Evolutionary conservation across 2,888 invertebrate genomes (phyloP), one percentile per base, ranked within the genome.

Genomic region (Drosophila macrospina): DNA sequence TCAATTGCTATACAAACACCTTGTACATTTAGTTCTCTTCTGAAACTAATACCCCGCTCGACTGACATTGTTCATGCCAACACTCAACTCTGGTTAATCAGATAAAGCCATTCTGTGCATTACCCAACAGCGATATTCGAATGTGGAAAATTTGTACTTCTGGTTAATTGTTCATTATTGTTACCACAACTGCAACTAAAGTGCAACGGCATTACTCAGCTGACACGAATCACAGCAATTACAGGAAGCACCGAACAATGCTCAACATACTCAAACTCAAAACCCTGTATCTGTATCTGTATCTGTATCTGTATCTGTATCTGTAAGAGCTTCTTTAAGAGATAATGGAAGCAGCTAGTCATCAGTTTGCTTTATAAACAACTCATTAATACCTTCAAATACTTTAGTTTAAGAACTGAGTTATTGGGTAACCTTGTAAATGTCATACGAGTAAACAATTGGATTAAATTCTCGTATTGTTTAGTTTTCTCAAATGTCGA

Each of bases 1-100:
- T 82, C 56, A 66, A 88, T 84, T 69, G 87, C 69, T 86, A 28
- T 36, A 45, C 74, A 82, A 88, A 88, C 56, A 86, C n/a, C 13
- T 11, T 11, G 30, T 16, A 24, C 36, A 11, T 30, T 11, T 20
- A 34, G 42, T 78, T 51, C 62, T 47, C 50, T 36, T 28, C 39
- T 34, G 15, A 28, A 36, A 54, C 37, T 54, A 62, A 61, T 56
- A 54, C 47, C 55, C 28, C 28, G 5, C 37, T 37, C n/a, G 20
- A 51, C 16, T 69, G 64, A 34, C 64, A 74, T 86, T 82, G 83
- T 85, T 69, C 42, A 51, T 34, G 39, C 41, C 50, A 13, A 5
- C 39, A 78, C 79, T 79, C 34, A 6, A 54, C 51, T 42, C 48
- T 60, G 62, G 39, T 47, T 60, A 77, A 41, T 59, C 56, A 61